Percentiles rank a stretch among this genome's conserved stretches.
Conservation (phyloP, 2,888 invertebrate genomes). For the Acanthococcus lagerstroemiae region DNA sequence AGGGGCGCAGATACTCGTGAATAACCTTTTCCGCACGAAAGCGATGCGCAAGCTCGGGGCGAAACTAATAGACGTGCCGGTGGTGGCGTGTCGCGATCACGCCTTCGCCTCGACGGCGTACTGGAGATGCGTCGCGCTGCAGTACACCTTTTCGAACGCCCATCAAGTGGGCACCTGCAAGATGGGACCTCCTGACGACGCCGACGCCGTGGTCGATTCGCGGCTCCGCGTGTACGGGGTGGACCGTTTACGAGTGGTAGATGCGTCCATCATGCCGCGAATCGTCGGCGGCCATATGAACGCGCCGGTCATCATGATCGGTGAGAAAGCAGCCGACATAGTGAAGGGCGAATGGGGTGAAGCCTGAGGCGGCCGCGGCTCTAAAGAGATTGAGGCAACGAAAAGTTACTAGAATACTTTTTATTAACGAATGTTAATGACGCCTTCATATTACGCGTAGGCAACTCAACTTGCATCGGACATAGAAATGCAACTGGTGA, state of each 20-base stretch:
- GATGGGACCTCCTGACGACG: conserved; percentile 37
- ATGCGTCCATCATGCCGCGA: conserved; percentile 48
- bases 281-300: conserved; percentile 49
- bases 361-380: too few relatives aligned
- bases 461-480: too few relatives aligned
- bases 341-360: too few relatives aligned
- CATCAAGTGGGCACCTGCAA: conserved; percentile 46
- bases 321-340: too few relatives aligned
- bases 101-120: conserved; percentile 56
- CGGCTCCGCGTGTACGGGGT: conserved; percentile 44
- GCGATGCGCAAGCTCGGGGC: conserved; percentile 48
- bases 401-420: too few relatives aligned
- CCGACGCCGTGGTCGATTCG: conserved; percentile 37
- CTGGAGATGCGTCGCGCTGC: conserved; percentile 62
- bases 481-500: too few relatives aligned
- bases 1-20: too few relatives aligned
- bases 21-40: too few relatives aligned
- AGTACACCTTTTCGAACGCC: conserved; percentile 60
- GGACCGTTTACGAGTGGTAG: conserved; percentile 44
- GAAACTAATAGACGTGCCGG: conserved; percentile 47
- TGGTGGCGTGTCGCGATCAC: conserved; percentile 56
- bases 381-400: too few relatives aligned
- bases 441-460: too few relatives aligned
- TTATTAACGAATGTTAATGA: too few relatives aligned
- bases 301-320: conserved; percentile 48